Percentiles rank a stretch among this genome's conserved stretches.
These are phyloP conservation scores for Coilia nasus DNA, from an alignment of 2,797 vertebrate genomes.

Conservation along the genomic window DNA sequence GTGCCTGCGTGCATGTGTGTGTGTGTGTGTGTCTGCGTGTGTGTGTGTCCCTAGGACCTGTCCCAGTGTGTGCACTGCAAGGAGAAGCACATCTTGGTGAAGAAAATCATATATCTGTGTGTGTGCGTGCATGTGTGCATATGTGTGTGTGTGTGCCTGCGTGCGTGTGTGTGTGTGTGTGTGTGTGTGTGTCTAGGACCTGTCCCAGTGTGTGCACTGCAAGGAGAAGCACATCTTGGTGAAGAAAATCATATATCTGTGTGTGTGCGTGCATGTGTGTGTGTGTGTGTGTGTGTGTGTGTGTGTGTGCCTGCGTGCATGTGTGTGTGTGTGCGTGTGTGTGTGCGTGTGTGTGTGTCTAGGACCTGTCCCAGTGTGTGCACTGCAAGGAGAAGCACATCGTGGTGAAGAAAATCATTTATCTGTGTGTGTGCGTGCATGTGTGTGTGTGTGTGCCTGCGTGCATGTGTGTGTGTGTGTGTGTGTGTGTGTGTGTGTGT, in stretches of 20 bases:
- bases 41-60: too few species aligned
- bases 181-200: neutral
- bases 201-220: neutral
- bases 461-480: neutral
- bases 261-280: neutral
- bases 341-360: slow-evolving; percentile 34
- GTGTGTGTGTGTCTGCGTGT: neutral
- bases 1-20: slow-evolving; percentile 27
- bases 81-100: too few species aligned
- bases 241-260: neutral
- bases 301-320: neutral
- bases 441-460: neutral
- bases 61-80: slow-evolving; percentile 85
- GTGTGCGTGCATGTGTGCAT: neutral
- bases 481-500: slow-evolving; percentile 26
- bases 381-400: slow-evolving; percentile 97
- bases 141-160: neutral
- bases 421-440: neutral
- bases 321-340: slow-evolving; percentile 4
- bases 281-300: slow-evolving; percentile 28
- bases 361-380: slow-evolving; percentile 96
- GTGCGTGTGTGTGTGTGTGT: neutral
- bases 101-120: neutral
- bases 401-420: slow-evolving; percentile 96
- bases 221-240: too few species aligned